Percentiles rank a stretch among this genome's conserved stretches.
Evolutionary conservation across 2,113 vertebrate species (phyloP).

Genomic region (Erythrocebus patas): DNA sequence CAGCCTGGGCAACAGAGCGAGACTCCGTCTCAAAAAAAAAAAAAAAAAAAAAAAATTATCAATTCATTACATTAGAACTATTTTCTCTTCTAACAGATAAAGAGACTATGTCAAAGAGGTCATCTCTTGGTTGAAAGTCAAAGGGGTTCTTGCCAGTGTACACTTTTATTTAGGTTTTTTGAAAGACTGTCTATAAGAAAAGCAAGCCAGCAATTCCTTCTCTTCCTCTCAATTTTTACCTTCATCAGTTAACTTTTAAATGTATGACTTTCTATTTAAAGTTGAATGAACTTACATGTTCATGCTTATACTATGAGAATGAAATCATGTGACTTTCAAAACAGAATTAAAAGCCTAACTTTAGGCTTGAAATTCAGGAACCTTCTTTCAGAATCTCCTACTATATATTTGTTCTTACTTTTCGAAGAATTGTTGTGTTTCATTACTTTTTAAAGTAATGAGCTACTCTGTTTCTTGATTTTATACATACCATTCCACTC

Average conservation of each 20-base stretch:
- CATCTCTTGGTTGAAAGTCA: background rate
- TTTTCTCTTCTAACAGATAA: background rate
- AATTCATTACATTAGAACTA: background rate
- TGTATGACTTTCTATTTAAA: background rate
- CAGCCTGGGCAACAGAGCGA: too few species aligned
- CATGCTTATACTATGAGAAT: background rate
- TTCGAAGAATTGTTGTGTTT: background rate
- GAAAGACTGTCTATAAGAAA: background rate
- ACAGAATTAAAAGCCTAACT: background rate
- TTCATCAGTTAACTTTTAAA: background rate
- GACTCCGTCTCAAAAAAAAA: too few species aligned
- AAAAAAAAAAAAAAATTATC: too few species aligned
- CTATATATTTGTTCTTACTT: background rate
- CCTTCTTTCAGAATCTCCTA: background rate
- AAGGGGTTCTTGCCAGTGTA: background rate
- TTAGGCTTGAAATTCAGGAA: background rate
- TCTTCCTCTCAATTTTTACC: background rate
- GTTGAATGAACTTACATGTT: background rate
- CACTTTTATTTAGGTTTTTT: conserved; percentile 2
- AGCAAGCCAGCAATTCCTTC: background rate
- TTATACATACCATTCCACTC: background rate
- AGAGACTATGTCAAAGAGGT: background rate
- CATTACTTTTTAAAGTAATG: background rate
- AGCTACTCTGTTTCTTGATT: background rate
- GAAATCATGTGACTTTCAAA: background rate